Base-by-base conservation (phyloP, 2,113 vertebrate genomes). In the Jaculus jaculus region DNA sequence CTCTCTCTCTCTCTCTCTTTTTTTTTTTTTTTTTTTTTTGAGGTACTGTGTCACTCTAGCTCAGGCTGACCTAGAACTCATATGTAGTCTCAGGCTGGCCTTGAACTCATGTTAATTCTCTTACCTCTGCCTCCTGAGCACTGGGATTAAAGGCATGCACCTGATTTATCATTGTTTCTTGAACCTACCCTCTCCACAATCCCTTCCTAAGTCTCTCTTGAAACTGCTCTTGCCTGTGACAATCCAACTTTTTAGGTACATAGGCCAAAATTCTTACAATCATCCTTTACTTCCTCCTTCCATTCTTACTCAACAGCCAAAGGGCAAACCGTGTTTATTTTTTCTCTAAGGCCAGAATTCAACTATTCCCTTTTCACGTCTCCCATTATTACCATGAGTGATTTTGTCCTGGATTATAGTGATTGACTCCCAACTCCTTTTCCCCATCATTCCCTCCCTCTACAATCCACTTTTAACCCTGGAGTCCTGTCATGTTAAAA, bases 321-420 rank as follows among this genome's bases (percentile, higher is more conserved):
- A 69, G 16, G 85, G 34, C 39, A 85, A 84, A 71, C 79, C n/a
- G 30, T 80, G 63, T 88, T 93, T 75, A 51, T 75, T 81, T 77
- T 92, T 73, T 66, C 42, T 60, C 83, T 21, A 81, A 81, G 68
- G 84, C 39, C 30, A 26, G 74, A 87, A 84, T 28, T 42, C 47
- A 80, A n/a, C 69, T 24, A 65, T 80, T 75, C 90, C 69, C 24
- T 54, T 54, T 84, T 87, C 60, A 17, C 10, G 30, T 80, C 93
- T 84, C 39, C 71, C n/a, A 39, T 75, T 20, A 13, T 84, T 51
- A 42, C 32, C 47, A 54, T 23, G 61, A 74, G 34, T 65, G 84
- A 74, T 11, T 80, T 88, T 80, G 51, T 23, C 39, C 39, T 93
- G 72, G 51, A 37, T 90, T 88, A 42, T 3, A 47, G 79, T 3